Percentiles rank a stretch among this genome's conserved stretches.
Conservation (phyloP, 1,140 invertebrate species). For the Drosophila pseudoobscura region DNA sequence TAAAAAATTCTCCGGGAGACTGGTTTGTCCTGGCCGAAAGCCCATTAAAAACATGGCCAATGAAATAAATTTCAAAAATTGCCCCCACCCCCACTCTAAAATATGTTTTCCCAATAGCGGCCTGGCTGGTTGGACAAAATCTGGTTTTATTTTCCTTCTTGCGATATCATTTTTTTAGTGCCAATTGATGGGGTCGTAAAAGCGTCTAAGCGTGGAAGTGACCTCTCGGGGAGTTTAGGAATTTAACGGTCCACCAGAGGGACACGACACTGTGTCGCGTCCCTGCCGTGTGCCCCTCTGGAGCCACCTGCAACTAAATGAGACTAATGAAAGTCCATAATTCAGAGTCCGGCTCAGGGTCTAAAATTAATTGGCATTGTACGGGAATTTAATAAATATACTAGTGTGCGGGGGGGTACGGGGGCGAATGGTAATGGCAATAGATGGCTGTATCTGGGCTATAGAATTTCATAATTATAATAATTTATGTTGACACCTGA, state of each 20-base stretch:
- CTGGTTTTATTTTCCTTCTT: slow-evolving; percentile 15
- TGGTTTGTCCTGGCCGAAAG: not conserved
- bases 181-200: slow-evolving; percentile 47
- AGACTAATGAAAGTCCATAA: slow-evolving; percentile 53
- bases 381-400: slow-evolving; percentile 35
- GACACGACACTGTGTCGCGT: not conserved
- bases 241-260: slow-evolving; percentile 25
- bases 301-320: slow-evolving; percentile 27
- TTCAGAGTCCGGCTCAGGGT: slow-evolving; percentile 37
- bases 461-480: slow-evolving; percentile 77
- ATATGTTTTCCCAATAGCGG: slow-evolving; percentile 15
- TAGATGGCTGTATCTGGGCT: slow-evolving; percentile 16
- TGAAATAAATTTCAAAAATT: slow-evolving; percentile 36
- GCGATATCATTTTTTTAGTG: slow-evolving; percentile 32
- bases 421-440: too few relatives aligned
- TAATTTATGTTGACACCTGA: slow-evolving; percentile 80
- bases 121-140: not conserved
- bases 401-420: not conserved
- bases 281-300: too few relatives aligned
- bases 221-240: slow-evolving; percentile 25
- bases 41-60: slow-evolving; percentile 18
- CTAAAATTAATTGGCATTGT: slow-evolving; percentile 58
- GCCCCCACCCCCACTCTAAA: slow-evolving; percentile 10
- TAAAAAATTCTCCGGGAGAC: too few relatives aligned
- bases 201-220: slow-evolving; percentile 27